These are phyloP conservation scores for Lophius americanus DNA, from an alignment of 2,797 vertebrate species.

Conservation along the genomic window DNA sequence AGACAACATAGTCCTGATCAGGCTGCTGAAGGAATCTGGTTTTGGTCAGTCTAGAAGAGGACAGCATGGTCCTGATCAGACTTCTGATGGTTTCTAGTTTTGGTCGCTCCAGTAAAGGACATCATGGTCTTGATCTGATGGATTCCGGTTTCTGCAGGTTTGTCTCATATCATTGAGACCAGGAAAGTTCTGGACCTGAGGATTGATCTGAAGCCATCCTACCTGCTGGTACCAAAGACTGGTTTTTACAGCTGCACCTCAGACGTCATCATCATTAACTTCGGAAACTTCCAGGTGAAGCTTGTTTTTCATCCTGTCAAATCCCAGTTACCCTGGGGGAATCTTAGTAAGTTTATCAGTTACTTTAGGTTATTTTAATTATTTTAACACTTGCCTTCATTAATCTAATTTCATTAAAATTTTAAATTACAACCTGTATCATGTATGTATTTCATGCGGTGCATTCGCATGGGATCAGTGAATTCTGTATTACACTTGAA, in stretches of 20 bases:
- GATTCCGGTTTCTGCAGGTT: conserved; percentile 76
- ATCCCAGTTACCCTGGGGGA: not conserved
- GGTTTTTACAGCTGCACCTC: conserved; percentile 87
- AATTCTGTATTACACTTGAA: too few relatives aligned
- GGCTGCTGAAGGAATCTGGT: conserved; percentile 4
- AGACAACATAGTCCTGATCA: not conserved
- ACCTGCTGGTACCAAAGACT: conserved; percentile 88
- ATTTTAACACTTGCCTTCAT: too few relatives aligned
- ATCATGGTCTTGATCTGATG: not conserved
- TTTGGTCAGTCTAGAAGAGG: not conserved
- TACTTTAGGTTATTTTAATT: not conserved
- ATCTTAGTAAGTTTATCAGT: too few relatives aligned
- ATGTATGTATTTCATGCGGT: too few relatives aligned
- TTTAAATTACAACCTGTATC: too few relatives aligned
- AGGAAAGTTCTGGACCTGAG: conserved; percentile 91
- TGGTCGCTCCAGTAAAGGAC: not conserved
- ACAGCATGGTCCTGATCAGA: not conserved
- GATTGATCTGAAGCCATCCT: conserved; percentile 93
- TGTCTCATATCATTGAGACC: conserved; percentile 93
- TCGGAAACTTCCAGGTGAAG: conserved; percentile 88
- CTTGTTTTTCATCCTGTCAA: not conserved
- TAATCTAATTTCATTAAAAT: too few relatives aligned
- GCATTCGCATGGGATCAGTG: too few relatives aligned
- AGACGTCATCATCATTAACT: conserved; percentile 90
- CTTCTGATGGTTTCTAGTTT: not conserved